Conservation (phyloP, 2,888 invertebrate genomes). For the Dendrolimus houi region DNA sequence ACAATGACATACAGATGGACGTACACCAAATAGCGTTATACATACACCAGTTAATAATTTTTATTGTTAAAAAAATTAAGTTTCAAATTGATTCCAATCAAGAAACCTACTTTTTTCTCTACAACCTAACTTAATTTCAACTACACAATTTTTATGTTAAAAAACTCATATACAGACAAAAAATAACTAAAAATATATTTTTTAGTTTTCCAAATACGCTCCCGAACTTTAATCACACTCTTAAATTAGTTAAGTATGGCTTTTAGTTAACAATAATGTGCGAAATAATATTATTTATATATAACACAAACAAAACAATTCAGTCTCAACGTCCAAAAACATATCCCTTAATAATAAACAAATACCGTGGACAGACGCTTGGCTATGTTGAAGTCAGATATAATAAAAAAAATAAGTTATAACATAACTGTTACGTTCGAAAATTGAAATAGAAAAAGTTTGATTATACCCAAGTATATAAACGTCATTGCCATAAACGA, state of each 20-base stretch:
- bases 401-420: background rate
- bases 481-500: too few species aligned
- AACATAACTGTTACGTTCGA: background rate
- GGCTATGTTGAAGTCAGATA: slow-evolving; percentile 15
- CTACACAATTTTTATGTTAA: slow-evolving; percentile 53
- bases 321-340: slow-evolving; percentile 73
- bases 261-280: slow-evolving; percentile 10
- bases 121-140: slow-evolving; percentile 65
- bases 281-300: background rate
- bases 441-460: background rate
- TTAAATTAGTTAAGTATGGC: slow-evolving; percentile 37
- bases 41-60: background rate
- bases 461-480: too few species aligned
- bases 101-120: slow-evolving; percentile 53
- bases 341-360: slow-evolving; percentile 18
- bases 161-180: slow-evolving; percentile 75
- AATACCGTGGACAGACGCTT: background rate
- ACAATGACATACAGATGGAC: slow-evolving; percentile 75
- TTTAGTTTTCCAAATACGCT: slow-evolving; percentile 10
- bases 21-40: slow-evolving; percentile 61
- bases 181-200: slow-evolving; percentile 43
- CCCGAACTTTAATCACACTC: slow-evolving; percentile 24
- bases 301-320: slow-evolving; percentile 67
- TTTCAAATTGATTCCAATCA: slow-evolving; percentile 34
- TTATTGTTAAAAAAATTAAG: slow-evolving; percentile 44